phyloP scores from a whole-genome alignment of 2,888 invertebrate genomes.

The Diarsia rubi region DNA sequence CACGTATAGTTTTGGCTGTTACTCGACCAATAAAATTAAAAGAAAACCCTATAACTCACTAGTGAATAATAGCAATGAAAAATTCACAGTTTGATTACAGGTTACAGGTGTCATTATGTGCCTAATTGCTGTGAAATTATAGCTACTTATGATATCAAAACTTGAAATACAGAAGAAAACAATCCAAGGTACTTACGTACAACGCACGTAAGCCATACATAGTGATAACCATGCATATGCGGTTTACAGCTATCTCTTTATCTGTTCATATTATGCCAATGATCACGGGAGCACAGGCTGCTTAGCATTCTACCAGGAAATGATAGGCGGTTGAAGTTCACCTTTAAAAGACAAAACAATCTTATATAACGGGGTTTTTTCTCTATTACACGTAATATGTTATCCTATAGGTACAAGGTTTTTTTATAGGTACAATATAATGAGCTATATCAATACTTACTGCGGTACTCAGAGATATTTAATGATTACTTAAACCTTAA shows the following conservation, averaged over 20 bases:
- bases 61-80: no score
- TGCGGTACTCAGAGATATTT: no score
- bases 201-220: conserved; percentile 20
- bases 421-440: no score
- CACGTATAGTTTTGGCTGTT: neutral
- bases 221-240: conserved; percentile 35
- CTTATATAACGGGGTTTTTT: neutral
- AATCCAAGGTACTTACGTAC: neutral
- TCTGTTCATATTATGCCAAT: conserved; percentile 31
- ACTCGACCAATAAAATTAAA: no score
- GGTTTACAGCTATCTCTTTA: conserved; percentile 33
- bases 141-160: neutral
- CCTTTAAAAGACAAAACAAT: conserved; percentile 30
- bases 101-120: no score
- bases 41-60: no score
- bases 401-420: no score
- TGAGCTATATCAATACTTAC: neutral
- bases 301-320: conserved; percentile 31
- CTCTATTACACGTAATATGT: neutral
- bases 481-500: no score
- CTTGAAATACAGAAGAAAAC: neutral
- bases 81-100: no score
- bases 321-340: conserved; percentile 53
- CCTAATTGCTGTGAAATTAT: no score
- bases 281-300: conserved; percentile 53